Evolutionary conservation across 2,113 vertebrate species (phyloP).

Genomic region (Erinaceus europaeus): DNA sequence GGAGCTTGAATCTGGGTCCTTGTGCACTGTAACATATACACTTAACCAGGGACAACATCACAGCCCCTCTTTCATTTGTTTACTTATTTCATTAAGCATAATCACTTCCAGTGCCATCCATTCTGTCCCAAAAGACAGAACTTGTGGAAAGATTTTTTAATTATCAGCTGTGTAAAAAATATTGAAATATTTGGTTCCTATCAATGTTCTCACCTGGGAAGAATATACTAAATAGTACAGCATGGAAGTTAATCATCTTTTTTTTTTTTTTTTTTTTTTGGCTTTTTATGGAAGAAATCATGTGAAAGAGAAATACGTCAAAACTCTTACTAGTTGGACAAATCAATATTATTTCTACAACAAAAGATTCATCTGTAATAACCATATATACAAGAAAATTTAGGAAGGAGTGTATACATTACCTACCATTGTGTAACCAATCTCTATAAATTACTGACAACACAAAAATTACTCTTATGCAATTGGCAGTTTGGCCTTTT

Average conservation of each 20-base stretch:
- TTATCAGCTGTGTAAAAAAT: not conserved
- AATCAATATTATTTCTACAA: not conserved
- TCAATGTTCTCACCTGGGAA: not conserved
- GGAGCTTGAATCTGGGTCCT: too few species aligned
- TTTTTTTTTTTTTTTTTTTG: not conserved
- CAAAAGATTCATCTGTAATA: not conserved
- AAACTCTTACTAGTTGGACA: not conserved
- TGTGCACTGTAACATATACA: too few species aligned
- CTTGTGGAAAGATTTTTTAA: not conserved
- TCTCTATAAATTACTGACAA: too few species aligned
- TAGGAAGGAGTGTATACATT: not conserved
- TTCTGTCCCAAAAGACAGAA: too few species aligned
- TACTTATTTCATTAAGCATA: too few species aligned
- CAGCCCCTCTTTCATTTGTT: too few species aligned
- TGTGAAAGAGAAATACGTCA: constrained; percentile 11
- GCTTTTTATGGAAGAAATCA: not conserved
- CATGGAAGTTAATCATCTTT: not conserved
- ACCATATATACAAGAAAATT: not conserved
- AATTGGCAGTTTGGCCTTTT: not conserved
- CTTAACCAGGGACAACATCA: too few species aligned
- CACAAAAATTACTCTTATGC: not conserved
- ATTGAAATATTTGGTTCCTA: not conserved
- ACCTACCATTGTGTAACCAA: not conserved
- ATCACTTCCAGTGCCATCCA: too few species aligned
- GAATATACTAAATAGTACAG: not conserved